Base-by-base conservation (phyloP, 2,888 invertebrate genomes). In the Atrina japonica region DNA sequence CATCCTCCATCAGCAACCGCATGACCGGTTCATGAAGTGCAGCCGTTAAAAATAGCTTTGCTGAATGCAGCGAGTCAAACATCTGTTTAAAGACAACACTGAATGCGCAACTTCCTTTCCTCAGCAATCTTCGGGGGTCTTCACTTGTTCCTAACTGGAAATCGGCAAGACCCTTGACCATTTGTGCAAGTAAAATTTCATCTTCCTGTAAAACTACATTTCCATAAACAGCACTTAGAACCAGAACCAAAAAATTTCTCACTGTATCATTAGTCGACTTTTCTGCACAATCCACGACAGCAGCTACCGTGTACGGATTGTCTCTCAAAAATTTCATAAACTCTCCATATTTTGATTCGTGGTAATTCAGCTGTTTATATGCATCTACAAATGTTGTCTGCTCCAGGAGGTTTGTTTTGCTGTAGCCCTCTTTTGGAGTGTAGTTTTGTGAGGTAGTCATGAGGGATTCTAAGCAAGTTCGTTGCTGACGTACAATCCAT, bases 1-100 rank as follows among this genome's bases (percentile, higher is more conserved):
- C 97, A 86, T 96, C 96, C 82, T 96, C 96, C 90, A 96, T 95
- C 45, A 99, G 92, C 52, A 98, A 93, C 64, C 95, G 87, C 94
- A 98, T 95, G 59, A 99, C 95, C 0, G 99, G 97, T 52, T 94
- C 95, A 90, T 97, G 96, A 14, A 99, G 92, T 0, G 97, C 96
- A 0, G 97, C 96, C 2, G 97, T 95, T 25, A 99, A 93, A 91
- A 98, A 99, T 84, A 97, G 94, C 82, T 97, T 95, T 0, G 97
- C 96, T 0, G 97, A 95, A 83, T 96, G 95, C 83, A 97, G 93
- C 0, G 95, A 95, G 86, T 98, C 98, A 61, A 95, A 95, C 87
- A 97, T 95, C 63, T 95, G 94, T 50, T 95, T 94, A 92, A 97
- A 98, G 50, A 98, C 92, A 14, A 94, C 93, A 16, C 96, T 94